These are phyloP conservation scores for Poeciliopsis prolifica DNA, from an alignment of 2,113 vertebrate species.

Conservation along the genomic window DNA sequence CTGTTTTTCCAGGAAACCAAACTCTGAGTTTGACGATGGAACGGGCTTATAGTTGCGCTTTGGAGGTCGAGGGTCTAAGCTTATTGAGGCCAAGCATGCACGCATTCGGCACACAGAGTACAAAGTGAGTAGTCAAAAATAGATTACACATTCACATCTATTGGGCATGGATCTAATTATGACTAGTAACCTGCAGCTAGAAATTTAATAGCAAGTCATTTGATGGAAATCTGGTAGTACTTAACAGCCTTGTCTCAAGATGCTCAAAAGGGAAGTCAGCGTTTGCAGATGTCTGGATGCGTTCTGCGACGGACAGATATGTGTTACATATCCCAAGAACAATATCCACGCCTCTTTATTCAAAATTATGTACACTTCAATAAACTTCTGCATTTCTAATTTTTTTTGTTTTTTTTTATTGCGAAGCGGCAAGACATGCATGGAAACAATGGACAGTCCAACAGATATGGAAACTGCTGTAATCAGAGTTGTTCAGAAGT, in stretches of 20 bases:
- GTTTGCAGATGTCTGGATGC: conserved; percentile 20
- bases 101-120: not conserved
- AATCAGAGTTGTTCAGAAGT: conserved; percentile 33
- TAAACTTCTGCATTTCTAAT: conserved; percentile 32
- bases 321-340: conserved; percentile 30
- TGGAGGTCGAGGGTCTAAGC: not conserved
- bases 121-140: conserved; percentile 26
- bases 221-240: conserved; percentile 63
- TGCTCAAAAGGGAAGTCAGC: conserved; percentile 29
- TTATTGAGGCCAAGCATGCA: not conserved
- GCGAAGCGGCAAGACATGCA: conserved; percentile 49
- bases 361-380: conserved; percentile 48
- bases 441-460: conserved; percentile 62
- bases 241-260: conserved; percentile 48
- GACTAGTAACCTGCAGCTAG: conserved; percentile 72
- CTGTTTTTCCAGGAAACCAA: conserved; percentile 18
- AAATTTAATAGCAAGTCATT: conserved; percentile 67
- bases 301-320: conserved; percentile 9
- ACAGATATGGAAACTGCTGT: conserved; percentile 49
- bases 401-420: conserved; percentile 26
- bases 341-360: not conserved
- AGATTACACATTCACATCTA: conserved; percentile 65
- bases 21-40: no score
- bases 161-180: conserved; percentile 70
- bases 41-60: not conserved